phyloP scores from a whole-genome alignment of 2,797 vertebrate species.

The Eurystomus glaucurus region DNA sequence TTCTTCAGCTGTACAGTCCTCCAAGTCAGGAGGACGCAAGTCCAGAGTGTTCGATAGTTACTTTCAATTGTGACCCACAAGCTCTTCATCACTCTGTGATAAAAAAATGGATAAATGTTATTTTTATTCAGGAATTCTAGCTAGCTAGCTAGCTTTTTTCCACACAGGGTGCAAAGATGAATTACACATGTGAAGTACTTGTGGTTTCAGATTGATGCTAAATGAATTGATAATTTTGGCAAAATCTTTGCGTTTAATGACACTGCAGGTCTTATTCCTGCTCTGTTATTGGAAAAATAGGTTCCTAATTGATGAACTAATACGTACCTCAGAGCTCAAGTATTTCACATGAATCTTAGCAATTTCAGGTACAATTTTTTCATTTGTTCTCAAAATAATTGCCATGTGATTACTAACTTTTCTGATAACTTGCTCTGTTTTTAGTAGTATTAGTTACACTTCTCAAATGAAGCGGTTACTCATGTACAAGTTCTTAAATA shows the following conservation, averaged over 20 bases:
- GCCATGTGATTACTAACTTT: not conserved
- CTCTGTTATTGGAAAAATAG: not conserved
- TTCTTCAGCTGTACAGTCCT: not conserved
- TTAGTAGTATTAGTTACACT: not conserved
- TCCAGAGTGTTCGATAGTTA: not conserved
- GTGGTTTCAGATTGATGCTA: not conserved
- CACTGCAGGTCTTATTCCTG: not conserved
- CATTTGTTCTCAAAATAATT: not conserved
- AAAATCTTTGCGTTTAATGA: not conserved
- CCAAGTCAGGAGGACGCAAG: not conserved
- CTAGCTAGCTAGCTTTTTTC: not conserved
- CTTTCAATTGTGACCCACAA: not conserved
- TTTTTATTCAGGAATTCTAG: not conserved
- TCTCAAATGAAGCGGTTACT: not conserved
- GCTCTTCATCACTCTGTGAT: not conserved
- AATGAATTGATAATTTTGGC: not conserved
- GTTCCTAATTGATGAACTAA: not conserved
- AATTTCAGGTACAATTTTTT: not conserved
- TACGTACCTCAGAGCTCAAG: not conserved
- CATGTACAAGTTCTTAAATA: not conserved
- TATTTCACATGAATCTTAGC: not conserved
- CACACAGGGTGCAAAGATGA: not conserved
- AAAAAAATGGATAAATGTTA: not conserved
- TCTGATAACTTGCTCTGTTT: not conserved
- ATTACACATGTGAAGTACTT: fast-evolving